Evolutionary conservation across 1,140 invertebrate species (phyloP), one percentile per base, ranked within the genome.

Genomic region (Drosophila sulfurigaster): DNA sequence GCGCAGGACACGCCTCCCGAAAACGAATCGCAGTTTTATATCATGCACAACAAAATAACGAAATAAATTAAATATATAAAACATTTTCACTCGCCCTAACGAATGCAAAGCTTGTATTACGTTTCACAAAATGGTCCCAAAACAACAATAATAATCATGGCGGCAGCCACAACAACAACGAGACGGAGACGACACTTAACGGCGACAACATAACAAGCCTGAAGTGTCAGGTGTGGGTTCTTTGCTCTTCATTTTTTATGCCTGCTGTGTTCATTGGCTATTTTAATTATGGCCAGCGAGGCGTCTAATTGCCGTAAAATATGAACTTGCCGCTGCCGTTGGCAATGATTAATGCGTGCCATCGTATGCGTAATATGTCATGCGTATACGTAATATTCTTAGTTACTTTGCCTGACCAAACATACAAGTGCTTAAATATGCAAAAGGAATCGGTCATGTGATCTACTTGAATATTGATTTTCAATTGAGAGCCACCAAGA

Each of bases 281-380:
- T 45, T 54, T 63, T 65, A 62, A 79, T 72, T 67, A 79, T 70
- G 58, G 62, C 49, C 72, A 66, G 15, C 30, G 54, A 60, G 49
- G 51, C 68, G 68, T 59, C 35, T 85, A 83, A 85, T 75, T 85
- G 78, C 57, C 68, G 28, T 78, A 51, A 66, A 72, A 78, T 62
- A 71, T 70, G 49, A 43, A 69, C 51, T 57, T 49, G 41, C 7
- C 20, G 51, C 48, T 30, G 58, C 45, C 16, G 13, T 10, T 16
- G 45, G 41, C 43, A 49, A 15, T 74, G 54, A 73, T 78, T 69
- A 65, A 80, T 70, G 58, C 20, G 32, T 38, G n/a, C 38, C 25
- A 11, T 16, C 28, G 75, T 74, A 63, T 56, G 30, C 58, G 58
- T 67, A 73, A 73, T 77, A 49, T 54, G 10, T 38, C 7, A 43